Evolutionary conservation across 2,797 vertebrate genomes (phyloP).

Genomic region (Poecile montanus): DNA sequence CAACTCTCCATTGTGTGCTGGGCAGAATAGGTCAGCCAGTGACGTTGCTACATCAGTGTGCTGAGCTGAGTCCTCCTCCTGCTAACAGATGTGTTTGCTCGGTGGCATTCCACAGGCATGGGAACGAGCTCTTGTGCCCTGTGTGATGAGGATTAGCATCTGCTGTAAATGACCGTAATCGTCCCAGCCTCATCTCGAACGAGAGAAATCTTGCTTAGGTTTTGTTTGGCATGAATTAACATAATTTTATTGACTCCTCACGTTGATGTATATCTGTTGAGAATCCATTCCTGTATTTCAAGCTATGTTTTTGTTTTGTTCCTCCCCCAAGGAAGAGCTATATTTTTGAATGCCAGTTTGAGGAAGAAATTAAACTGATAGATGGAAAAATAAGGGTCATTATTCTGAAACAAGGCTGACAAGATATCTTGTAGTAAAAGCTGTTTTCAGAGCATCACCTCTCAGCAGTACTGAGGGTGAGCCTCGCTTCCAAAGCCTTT

Average conservation of each 20-base stretch:
- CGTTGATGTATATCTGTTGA: not conserved
- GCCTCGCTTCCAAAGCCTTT: not conserved
- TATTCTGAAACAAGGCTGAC: not conserved
- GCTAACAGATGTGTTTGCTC: not conserved
- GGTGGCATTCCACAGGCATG: not conserved
- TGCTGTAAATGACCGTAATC: not conserved
- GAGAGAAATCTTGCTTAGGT: not conserved
- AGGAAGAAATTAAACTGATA: not conserved
- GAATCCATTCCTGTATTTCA: not conserved
- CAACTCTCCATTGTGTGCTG: constrained; percentile 7
- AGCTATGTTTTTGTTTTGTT: not conserved
- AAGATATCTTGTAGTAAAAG: not conserved
- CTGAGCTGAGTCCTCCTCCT: not conserved
- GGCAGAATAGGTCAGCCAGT: not conserved
- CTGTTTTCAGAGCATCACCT: not conserved
- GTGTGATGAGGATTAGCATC: not conserved
- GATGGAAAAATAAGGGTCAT: not conserved
- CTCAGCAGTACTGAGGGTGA: not conserved
- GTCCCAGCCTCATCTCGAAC: not conserved
- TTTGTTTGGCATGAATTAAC: not conserved
- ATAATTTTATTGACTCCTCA: not conserved
- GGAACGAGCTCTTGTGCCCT: not conserved
- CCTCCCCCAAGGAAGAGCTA: not conserved
- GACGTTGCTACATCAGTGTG: not conserved
- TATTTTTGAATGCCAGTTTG: not conserved